Percentiles rank a stretch among this genome's conserved stretches.
Conservation (phyloP, 2,797 vertebrate species). For the Iguana delicatissima region DNA sequence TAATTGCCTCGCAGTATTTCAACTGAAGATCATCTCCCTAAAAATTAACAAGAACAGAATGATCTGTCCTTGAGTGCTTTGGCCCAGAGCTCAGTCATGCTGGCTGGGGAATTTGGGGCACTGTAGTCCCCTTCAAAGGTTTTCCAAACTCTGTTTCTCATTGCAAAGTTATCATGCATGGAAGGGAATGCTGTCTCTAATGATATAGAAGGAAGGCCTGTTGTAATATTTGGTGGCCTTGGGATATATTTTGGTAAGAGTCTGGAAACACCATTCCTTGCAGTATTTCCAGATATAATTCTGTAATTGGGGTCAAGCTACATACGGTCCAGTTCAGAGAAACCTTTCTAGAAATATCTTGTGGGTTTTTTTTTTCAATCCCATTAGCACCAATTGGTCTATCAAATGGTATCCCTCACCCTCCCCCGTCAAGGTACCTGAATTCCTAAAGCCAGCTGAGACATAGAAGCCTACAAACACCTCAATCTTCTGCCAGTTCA, state of each 20-base stretch:
- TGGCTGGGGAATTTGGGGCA: no score
- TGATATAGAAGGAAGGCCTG: neutral
- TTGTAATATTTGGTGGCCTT: neutral
- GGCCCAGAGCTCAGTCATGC: no score
- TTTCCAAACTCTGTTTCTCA: neutral
- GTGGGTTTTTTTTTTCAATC: no score
- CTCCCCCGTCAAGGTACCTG: neutral
- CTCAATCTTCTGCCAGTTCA: no score
- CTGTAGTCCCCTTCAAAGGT: no score
- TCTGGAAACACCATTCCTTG: neutral
- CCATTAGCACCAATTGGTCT: neutral
- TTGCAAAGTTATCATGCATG: neutral
- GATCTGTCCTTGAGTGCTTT: neutral
- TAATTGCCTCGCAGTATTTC: neutral
- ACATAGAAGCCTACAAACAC: neutral
- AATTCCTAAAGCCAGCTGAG: neutral
- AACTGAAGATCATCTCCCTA: neutral
- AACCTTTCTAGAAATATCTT: neutral
- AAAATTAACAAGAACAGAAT: neutral
- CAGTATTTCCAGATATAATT: neutral
- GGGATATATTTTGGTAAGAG: neutral
- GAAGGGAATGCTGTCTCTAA: neutral
- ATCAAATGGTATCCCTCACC: neutral
- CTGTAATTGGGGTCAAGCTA: neutral
- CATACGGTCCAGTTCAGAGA: neutral